Evolutionary conservation across 64 coral and sea anemone genomes (phyloP), one percentile per base, ranked within the genome.

Genomic region (Stichodactyla helianthus): DNA sequence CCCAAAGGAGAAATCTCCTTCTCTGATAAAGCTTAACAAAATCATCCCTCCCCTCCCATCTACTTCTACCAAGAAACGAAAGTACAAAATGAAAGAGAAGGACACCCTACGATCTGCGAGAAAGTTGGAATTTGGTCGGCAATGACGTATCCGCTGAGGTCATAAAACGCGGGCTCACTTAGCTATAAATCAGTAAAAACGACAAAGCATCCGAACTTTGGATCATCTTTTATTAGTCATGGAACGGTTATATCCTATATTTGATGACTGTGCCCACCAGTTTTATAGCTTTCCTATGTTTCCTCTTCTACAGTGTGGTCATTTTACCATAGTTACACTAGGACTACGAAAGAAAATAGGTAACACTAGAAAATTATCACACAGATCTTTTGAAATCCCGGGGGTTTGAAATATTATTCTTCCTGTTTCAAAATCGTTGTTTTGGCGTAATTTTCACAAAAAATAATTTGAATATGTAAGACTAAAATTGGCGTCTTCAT

Each of bases 281-380:
- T 84, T 84, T 35, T 17, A 60, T 9, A 26, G 26, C 50, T 6
- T 84, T 62, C 83, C 83, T 18, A 84, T 84, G 56, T 59, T 84
- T 17, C 83, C 83, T 58, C 54, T 84, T 6, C 25, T 84, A 0
- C 55, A 84, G 26, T 84, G 83, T 63, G 83, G 54, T 31, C 83
- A 84, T 59, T 84, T 84, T 84, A 54, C 23, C 25, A 84, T 84
- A 44, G 83, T 84, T n/a, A 84, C 54, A 5, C 7, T 84, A 60
- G 59, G 59, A 60, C 31, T 84, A 6, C 52, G 83, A 63, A 84
- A 25, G 56, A 84, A 60, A 22, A 60, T 84, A 20, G 83, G 83
- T 84, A 84, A 84, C 55, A 74, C 9, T 65, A 27, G 11, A 74
- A 74, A 31, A 22, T 5, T 5, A n/a, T 65, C 62, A 65, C 18